A percentile compares a stretch with the other conserved stretches of the same genome.
Conservation (phyloP, 2,797 vertebrate species). For the Luscinia luscinia region DNA sequence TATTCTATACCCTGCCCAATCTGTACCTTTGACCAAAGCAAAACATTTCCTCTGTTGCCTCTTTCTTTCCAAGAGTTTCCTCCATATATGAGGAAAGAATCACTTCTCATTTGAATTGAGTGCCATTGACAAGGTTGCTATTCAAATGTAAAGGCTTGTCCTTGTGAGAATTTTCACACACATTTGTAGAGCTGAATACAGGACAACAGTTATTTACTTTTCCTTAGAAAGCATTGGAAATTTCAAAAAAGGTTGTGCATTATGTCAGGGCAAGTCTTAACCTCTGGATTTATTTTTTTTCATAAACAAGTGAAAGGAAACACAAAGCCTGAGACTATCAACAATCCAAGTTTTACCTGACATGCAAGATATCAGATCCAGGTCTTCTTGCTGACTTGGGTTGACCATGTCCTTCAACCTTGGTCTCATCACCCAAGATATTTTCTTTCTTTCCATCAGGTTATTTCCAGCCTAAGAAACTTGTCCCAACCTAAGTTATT, state of each 20-base stretch:
- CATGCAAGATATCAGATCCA: not conserved
- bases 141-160: not conserved
- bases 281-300: not conserved
- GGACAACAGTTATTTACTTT: not conserved
- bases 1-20: slow-evolving; percentile 58
- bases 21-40: slow-evolving; percentile 43
- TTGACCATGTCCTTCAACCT: not conserved
- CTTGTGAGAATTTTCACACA: not conserved
- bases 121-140: not conserved
- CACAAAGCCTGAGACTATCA: not conserved
- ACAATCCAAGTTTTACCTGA: not conserved
- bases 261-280: not conserved
- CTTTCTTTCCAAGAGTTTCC: not conserved
- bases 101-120: slow-evolving; percentile 15
- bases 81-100: not conserved
- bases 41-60: slow-evolving; percentile 20
- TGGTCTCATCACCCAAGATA: not conserved
- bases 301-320: not conserved
- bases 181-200: not conserved
- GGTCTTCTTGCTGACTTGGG: not conserved
- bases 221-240: not conserved
- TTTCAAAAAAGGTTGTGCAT: not conserved
- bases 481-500: not conserved
- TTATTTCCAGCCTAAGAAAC: not conserved
- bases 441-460: not conserved